Evolutionary conservation across 2,797 vertebrate genomes (phyloP), one percentile per base, ranked within the genome.

Genomic region (Lepilemur ruficaudatus): DNA sequence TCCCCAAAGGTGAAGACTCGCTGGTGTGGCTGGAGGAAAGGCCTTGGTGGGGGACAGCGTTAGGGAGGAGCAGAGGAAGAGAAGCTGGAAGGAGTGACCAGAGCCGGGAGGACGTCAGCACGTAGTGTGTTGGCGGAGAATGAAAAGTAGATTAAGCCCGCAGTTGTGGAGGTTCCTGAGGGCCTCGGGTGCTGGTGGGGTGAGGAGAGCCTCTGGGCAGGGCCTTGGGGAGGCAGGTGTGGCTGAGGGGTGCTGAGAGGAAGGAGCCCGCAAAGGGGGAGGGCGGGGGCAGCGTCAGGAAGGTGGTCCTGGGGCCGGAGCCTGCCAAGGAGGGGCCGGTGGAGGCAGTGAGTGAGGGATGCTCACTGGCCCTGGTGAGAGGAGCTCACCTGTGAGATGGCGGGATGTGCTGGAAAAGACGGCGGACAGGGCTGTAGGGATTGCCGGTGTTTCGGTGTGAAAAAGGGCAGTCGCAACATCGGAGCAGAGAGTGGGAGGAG

Each of bases 201-300:
- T 59, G 35, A 50, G 70, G 50, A 52, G 72, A 48, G 61, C 55
- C 57, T 28, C 7, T 28, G 20, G 57, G 10, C 28, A 55, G 35
- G 69, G 55, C 41, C 20, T 18, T 13, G 67, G 63, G 69, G 28
- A 70, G 75, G 23, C 25, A 11, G 7, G 55, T 43, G 20, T n/a
- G 13, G 6, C 61, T 32, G 46, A 17, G 38, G 52, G 35, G 18
- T 46, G 5, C 61, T 63, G 61, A 32, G 55, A 30, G 84, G 43
- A 48, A 32, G 55, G 79, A 52, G 5, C 18, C 63, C 23, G 23
- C 17, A 14, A 15, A 38, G 43, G 63, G 48, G 30, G 23, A 67
- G 32, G 57, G 20, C 4, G 30, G n/a, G 18, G 22, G 30, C 4
- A n/a, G 38, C 14, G 1, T 41, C 2, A 5, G 0, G 46, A 23